Evolutionary conservation across 1,140 invertebrate species (phyloP).

Genomic region (Lasioglossum albipes): DNA sequence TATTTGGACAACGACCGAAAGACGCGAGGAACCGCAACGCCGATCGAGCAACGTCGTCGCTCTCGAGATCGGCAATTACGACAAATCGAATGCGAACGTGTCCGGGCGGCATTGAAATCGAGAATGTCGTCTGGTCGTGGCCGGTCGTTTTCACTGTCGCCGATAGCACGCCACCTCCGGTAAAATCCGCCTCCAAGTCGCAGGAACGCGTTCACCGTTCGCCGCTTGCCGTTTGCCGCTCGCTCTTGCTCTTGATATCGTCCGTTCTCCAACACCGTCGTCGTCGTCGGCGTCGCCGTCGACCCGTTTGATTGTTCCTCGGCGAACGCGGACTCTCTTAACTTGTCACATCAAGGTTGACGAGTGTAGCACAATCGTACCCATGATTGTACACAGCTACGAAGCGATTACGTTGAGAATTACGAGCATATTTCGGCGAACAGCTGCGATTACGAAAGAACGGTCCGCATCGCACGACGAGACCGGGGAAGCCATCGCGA

Average conservation of each 20-base stretch:
- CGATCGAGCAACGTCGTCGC: background rate
- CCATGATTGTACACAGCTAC: no score
- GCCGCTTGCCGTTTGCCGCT: background rate
- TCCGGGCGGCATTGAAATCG: constrained; percentile 46
- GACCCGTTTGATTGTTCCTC: constrained; percentile 35
- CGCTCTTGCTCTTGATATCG: background rate
- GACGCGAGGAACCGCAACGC: no score
- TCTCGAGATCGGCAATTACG: constrained; percentile 27
- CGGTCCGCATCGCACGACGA: no score
- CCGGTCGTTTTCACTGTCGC: constrained; percentile 49
- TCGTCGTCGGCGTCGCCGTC: background rate
- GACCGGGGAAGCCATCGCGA: no score
- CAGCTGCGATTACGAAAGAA: no score
- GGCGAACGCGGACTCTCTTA: constrained; percentile 28
- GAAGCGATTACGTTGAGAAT: no score
- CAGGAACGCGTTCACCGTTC: constrained; percentile 6
- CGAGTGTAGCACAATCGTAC: constrained; percentile 13
- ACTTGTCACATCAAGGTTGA: constrained; percentile 58
- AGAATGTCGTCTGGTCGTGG: constrained; percentile 46
- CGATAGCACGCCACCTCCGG: constrained; percentile 33
- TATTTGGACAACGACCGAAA: no score
- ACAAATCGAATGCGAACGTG: constrained; percentile 23
- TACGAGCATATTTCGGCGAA: no score
- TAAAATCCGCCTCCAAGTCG: constrained; percentile 11
- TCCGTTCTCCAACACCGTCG: background rate